A percentile compares a stretch with the other conserved stretches of the same genome.
Conservation (phyloP, 2,888 invertebrate genomes). For the Colletes collaris region DNA sequence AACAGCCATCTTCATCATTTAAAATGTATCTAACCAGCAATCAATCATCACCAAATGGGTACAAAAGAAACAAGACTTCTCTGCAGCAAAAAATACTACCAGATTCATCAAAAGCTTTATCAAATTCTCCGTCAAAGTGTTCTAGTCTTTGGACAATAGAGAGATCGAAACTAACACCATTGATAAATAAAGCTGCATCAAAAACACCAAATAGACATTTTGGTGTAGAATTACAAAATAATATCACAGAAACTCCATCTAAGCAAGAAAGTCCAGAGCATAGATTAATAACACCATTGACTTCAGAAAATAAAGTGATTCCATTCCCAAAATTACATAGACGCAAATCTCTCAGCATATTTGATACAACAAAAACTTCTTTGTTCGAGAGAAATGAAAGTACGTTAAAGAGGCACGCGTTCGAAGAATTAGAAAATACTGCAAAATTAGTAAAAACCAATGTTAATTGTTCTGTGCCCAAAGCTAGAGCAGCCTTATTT, state of each 20-base stretch:
- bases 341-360: slow-evolving; percentile 71
- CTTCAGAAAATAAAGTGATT: slow-evolving; percentile 70
- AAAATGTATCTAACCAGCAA: too few relatives aligned
- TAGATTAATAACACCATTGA: slow-evolving; percentile 71
- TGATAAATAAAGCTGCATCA: slow-evolving; percentile 15
- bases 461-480: slow-evolving; percentile 66
- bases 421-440: slow-evolving; percentile 53
- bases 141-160: slow-evolving; percentile 22
- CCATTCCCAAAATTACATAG: slow-evolving; percentile 74
- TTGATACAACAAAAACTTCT: slow-evolving; percentile 60
- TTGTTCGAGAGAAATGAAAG: slow-evolving; percentile 70
- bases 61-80: slow-evolving; percentile 36
- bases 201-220: too few relatives aligned
- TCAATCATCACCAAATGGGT: too few relatives aligned
- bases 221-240: too few relatives aligned
- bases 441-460: slow-evolving; percentile 72
- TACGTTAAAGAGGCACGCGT: slow-evolving; percentile 69
- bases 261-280: slow-evolving; percentile 57
- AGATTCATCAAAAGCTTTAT: slow-evolving; percentile 29
- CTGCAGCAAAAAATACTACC: slow-evolving; percentile 64
- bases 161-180: slow-evolving; percentile 65
- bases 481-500: slow-evolving; percentile 78
- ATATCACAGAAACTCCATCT: too few relatives aligned
- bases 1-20: slow-evolving; percentile 33
- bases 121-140: slow-evolving; percentile 49